phyloP scores from a whole-genome alignment of 1,140 invertebrate genomes.

The Papilio helenus region DNA sequence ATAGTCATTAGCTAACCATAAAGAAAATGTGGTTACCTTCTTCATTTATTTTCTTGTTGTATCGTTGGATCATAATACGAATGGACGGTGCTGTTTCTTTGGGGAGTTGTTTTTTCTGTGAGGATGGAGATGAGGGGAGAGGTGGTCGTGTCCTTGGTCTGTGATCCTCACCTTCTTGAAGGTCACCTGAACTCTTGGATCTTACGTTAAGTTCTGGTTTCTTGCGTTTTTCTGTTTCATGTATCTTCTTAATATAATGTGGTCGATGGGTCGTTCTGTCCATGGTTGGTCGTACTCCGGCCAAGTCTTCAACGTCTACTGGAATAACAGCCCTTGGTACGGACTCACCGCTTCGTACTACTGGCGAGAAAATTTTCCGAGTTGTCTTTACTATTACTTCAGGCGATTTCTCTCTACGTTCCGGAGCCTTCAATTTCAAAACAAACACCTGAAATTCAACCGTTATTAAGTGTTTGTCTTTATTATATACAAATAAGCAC shows the following conservation, averaged over 20 bases:
- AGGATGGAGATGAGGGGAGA: slow-evolving; percentile 83
- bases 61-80: slow-evolving; percentile 86
- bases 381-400: slow-evolving; percentile 90
- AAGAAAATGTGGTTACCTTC: slow-evolving; percentile 63
- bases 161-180: slow-evolving; percentile 66
- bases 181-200: slow-evolving; percentile 66
- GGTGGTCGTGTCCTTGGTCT: slow-evolving; percentile 76
- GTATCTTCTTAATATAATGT: slow-evolving; percentile 48
- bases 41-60: slow-evolving; percentile 85
- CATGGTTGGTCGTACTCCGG: slow-evolving; percentile 61
- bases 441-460: slow-evolving; percentile 64
- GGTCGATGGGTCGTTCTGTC: slow-evolving; percentile 43
- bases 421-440: slow-evolving; percentile 75
- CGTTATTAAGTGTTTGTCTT: not conserved
- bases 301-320: slow-evolving; percentile 77
- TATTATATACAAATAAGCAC: no score
- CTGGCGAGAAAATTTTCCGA: slow-evolving; percentile 89
- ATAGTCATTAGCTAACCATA: not conserved
- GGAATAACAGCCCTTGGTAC: slow-evolving; percentile 79
- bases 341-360: slow-evolving; percentile 83
- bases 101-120: slow-evolving; percentile 77
- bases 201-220: slow-evolving; percentile 46
- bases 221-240: slow-evolving; percentile 46
- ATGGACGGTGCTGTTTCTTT: slow-evolving; percentile 87
- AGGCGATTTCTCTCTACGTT: slow-evolving; percentile 66